A percentile compares a stretch with the other conserved stretches of the same genome.
phyloP scores from a whole-genome alignment of 1,140 invertebrate genomes.

The Drosophila kanapiae region DNA sequence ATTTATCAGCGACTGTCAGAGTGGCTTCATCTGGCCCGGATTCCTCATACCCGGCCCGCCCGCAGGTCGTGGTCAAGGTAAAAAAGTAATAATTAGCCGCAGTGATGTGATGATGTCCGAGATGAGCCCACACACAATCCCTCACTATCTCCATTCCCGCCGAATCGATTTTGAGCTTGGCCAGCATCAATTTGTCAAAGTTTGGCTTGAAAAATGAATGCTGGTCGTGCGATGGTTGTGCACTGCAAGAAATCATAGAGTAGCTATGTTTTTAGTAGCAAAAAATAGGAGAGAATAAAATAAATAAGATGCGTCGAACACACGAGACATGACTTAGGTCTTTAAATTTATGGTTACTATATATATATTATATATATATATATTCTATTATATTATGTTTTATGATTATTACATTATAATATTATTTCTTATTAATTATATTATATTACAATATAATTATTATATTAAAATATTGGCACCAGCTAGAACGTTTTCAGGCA shows the following conservation, averaged over 20 bases:
- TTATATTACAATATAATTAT: no score
- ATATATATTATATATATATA: no score
- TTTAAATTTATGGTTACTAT: no score
- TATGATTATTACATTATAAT: no score
- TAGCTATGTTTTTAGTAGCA: no score
- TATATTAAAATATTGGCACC: no score
- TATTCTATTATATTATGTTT: no score
- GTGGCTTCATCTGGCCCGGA: constrained; percentile 25
- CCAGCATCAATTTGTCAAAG: constrained; percentile 70
- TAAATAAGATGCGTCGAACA: not conserved
- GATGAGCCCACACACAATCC: constrained; percentile 4
- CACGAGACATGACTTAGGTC: no score
- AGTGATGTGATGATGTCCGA: constrained; percentile 53
- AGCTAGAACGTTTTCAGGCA: no score
- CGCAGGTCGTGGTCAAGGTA: constrained; percentile 42
- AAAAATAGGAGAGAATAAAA: not conserved
- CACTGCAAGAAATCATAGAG: not conserved
- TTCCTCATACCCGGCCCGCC: not conserved
- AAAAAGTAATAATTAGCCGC: constrained; percentile 73
- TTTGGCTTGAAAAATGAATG: constrained; percentile 55
- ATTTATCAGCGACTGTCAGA: constrained; percentile 66
- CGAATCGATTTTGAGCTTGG: constrained; percentile 45
- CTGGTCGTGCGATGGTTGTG: constrained; percentile 26
- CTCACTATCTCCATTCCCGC: not conserved
- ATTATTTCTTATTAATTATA: no score